Evolutionary conservation across 2,113 vertebrate genomes (phyloP).

Genomic region (Saguinus imperator): DNA sequence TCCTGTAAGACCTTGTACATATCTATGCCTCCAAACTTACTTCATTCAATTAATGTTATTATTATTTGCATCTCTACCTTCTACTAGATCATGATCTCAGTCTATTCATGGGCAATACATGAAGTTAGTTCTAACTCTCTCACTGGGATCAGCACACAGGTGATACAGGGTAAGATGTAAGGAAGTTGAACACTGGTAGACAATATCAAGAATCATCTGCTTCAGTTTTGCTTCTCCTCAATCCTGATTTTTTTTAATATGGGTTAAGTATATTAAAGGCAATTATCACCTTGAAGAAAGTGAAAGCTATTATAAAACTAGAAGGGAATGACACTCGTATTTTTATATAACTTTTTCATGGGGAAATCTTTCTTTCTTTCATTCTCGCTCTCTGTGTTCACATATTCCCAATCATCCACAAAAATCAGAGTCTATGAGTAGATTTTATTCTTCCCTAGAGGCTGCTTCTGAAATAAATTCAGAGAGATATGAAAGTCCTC

Average conservation of each 20-base stretch:
- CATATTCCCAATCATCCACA: not conserved
- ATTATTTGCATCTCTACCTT: not conserved
- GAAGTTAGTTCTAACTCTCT: not conserved
- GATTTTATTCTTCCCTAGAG: not conserved
- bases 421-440: not conserved
- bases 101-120: too few species aligned
- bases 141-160: not conserved
- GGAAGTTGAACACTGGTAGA: not conserved
- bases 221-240: not conserved
- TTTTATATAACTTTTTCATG: not conserved
- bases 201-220: not conserved
- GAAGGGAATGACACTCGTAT: not conserved
- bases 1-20: not conserved
- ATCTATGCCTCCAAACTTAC: not conserved
- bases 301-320: not conserved
- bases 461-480: slow-evolving; percentile 12
- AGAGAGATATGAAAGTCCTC: not conserved
- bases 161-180: not conserved
- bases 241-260: not conserved
- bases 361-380: not conserved
- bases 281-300: not conserved
- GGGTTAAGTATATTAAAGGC: not conserved
- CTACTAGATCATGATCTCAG: not conserved
- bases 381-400: not conserved
- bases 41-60: not conserved